These are phyloP conservation scores for Eretmocerus hayati DNA, from an alignment of 2,888 invertebrate species.

Conservation along the genomic window DNA sequence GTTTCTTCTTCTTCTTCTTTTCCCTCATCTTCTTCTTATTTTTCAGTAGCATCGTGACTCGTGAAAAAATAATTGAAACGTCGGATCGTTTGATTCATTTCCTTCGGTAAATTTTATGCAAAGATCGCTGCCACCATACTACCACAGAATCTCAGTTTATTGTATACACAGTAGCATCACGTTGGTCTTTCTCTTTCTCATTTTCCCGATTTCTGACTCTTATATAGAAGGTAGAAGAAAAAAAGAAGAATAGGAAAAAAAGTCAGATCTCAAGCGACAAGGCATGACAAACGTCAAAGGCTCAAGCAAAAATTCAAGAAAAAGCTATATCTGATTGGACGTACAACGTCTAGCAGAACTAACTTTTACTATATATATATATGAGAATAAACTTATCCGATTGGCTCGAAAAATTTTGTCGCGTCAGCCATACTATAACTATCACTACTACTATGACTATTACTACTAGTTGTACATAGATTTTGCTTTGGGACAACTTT, in stretches of 20 bases:
- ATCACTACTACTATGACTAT: not conserved
- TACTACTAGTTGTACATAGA: constrained; percentile 12
- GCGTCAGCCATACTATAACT: constrained; percentile 34
- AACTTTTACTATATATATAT: too few species aligned
- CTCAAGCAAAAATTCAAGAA: constrained; percentile 26
- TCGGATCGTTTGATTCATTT: constrained; percentile 45
- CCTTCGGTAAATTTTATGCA: constrained; percentile 39
- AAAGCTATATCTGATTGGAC: constrained; percentile 42
- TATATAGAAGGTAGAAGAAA: too few species aligned
- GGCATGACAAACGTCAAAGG: constrained; percentile 45
- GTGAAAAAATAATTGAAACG: constrained; percentile 45
- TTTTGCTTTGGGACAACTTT: constrained; percentile 30
- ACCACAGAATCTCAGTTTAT: too few species aligned
- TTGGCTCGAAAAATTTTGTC: constrained; percentile 43
- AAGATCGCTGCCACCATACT: constrained; percentile 28
- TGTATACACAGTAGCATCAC: too few species aligned
- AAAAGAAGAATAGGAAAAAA: not conserved
- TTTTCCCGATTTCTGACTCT: too few species aligned
- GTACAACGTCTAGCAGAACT: constrained; percentile 29
- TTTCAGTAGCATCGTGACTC: constrained; percentile 24
- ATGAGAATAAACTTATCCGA: constrained; percentile 46
- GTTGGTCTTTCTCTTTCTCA: too few species aligned
- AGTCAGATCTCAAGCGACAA: constrained; percentile 39
- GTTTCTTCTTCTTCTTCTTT: too few species aligned
- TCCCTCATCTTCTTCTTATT: not conserved